A percentile compares a stretch with the other conserved stretches of the same genome.
Conservation (phyloP, 2,113 vertebrate genomes). For the Tympanuchus pallidicinctus region DNA sequence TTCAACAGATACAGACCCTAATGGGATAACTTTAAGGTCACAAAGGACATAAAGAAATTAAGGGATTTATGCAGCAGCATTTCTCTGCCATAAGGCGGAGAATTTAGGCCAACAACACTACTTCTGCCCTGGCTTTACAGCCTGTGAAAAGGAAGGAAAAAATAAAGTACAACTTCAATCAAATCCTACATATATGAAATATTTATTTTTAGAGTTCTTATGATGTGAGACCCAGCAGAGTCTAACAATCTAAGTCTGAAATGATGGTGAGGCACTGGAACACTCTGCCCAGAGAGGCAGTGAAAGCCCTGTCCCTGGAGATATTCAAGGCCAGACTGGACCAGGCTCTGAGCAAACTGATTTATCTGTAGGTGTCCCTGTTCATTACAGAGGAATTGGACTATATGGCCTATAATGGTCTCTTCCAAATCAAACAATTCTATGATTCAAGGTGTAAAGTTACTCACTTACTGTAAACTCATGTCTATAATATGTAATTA, state of each 20-base stretch:
- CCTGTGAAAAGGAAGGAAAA: background rate
- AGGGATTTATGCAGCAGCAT: background rate
- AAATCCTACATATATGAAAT: background rate
- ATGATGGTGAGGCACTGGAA: background rate
- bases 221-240: background rate
- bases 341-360: too few relatives aligned
- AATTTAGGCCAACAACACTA: background rate
- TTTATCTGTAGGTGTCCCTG: too few relatives aligned
- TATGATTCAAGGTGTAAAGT: background rate
- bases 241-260: background rate
- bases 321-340: too few relatives aligned
- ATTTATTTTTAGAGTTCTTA: background rate
- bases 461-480: background rate
- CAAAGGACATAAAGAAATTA: background rate
- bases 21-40: background rate
- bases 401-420: too few relatives aligned
- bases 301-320: too few relatives aligned
- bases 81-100: background rate
- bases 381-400: too few relatives aligned
- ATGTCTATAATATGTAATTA: background rate
- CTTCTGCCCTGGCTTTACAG: background rate
- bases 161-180: background rate
- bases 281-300: too few relatives aligned
- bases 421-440: too few relatives aligned
- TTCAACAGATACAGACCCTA: background rate